A percentile compares a stretch with the other conserved stretches of the same genome.
These are phyloP conservation scores for Amia ocellicauda DNA, from an alignment of 2,113 vertebrate genomes.

Conservation along the genomic window DNA sequence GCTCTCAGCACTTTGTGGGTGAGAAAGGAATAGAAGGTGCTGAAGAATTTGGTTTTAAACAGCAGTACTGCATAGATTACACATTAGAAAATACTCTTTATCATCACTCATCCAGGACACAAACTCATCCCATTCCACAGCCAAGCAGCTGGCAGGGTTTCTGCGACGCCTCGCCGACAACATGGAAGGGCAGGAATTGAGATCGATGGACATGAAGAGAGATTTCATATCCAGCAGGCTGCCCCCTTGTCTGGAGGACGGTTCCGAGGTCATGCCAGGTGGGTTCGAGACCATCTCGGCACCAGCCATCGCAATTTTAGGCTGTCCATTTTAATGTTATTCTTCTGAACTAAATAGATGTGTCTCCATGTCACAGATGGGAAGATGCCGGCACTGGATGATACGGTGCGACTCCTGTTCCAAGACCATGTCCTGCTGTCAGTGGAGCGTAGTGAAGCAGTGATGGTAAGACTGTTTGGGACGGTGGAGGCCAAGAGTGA, in stretches of 20 bases:
- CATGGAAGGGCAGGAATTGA: conserved; percentile 56
- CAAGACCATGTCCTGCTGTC: conserved; percentile 72
- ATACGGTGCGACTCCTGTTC: conserved; percentile 67
- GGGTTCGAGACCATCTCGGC: not conserved
- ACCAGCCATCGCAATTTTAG: not conserved
- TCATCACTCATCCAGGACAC: conserved; percentile 27
- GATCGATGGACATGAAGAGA: conserved; percentile 77
- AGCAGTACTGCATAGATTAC: no score
- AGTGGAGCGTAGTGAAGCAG: conserved; percentile 65
- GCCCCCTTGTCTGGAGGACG: conserved; percentile 61
- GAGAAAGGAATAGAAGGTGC: not conserved
- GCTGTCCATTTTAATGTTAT: not conserved
- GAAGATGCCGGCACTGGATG: conserved; percentile 67
- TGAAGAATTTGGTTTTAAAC: no score
- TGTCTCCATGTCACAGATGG: conserved; percentile 54
- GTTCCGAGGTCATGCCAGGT: conserved; percentile 62
- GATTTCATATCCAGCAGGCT: conserved; percentile 78
- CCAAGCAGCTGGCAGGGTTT: conserved; percentile 53
- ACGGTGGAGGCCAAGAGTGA: not conserved
- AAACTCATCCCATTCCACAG: conserved; percentile 6
- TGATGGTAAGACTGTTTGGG: conserved; percentile 59
- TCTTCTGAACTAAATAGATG: not conserved
- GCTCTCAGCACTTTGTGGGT: no score
- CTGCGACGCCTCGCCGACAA: conserved; percentile 70
- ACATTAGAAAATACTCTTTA: not conserved